Conservation (phyloP, 1,140 invertebrate species). For the Drosophila equinoxialis region DNA sequence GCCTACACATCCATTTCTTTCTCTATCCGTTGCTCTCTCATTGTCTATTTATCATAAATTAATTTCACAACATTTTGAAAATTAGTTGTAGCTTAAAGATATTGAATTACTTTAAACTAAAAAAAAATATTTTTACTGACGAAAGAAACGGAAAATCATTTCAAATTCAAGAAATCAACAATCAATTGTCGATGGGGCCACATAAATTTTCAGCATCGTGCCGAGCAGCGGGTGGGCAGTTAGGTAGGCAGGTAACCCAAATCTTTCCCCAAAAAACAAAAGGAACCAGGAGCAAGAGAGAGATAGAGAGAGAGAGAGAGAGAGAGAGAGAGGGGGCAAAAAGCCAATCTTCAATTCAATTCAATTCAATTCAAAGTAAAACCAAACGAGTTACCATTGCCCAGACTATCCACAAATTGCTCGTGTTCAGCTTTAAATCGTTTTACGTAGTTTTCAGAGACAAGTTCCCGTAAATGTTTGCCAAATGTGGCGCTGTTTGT, state of each 20-base stretch:
- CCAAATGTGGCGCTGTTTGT: conserved; percentile 80
- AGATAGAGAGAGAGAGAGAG: background rate
- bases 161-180: conserved; percentile 63
- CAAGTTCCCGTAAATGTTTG: conserved; percentile 74
- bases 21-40: no score
- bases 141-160: conserved; percentile 28
- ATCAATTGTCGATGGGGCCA: conserved; percentile 62
- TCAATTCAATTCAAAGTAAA: conserved; percentile 2
- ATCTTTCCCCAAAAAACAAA: background rate
- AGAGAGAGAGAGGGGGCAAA: background rate
- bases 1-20: conserved; percentile 14
- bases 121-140: conserved; percentile 2
- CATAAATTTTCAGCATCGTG: conserved; percentile 66
- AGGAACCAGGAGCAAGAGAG: background rate
- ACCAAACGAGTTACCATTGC: conserved; percentile 8
- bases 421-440: conserved; percentile 80
- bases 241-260: conserved; percentile 21
- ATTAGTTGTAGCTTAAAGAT: conserved; percentile 55
- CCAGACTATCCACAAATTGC: conserved; percentile 74
- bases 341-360: conserved; percentile 17
- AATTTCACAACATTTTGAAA: conserved; percentile 49
- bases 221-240: conserved; percentile 17
- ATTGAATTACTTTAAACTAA: conserved; percentile 55
- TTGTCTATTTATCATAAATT: conserved; percentile 48
- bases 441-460: conserved; percentile 77